Conservation (phyloP, 2,113 vertebrate species). For the Phylloscopus whistleri region DNA sequence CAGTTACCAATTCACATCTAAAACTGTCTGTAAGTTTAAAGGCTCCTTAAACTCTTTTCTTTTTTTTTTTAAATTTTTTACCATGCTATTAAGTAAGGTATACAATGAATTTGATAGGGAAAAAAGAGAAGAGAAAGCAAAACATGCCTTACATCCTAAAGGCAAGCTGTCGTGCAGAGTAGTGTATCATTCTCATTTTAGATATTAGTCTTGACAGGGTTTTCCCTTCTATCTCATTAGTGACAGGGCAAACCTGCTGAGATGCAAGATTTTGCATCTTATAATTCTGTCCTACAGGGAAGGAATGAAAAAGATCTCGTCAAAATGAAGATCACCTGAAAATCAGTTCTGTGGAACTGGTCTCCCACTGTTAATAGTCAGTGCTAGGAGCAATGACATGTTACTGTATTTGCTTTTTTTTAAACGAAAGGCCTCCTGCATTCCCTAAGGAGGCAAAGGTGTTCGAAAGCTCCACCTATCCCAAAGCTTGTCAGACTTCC, state of each 20-base stretch:
- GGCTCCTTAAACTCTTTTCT: not conserved
- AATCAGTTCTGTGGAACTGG: not conserved
- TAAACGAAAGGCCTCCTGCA: not conserved
- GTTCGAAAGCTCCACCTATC: not conserved
- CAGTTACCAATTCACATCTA: not conserved
- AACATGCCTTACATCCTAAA: not conserved
- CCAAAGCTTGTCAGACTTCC: not conserved
- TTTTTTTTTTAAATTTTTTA: not conserved
- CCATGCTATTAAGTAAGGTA: not conserved
- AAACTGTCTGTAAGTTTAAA: not conserved
- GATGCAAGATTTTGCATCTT: not conserved
- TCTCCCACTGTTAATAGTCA: not conserved
- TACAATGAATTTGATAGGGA: not conserved
- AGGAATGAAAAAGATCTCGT: not conserved
- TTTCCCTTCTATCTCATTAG: constrained; percentile 47
- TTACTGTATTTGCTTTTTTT: not conserved
- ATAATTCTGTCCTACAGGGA: not conserved
- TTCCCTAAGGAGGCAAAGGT: not conserved
- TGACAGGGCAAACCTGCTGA: not conserved
- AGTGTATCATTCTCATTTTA: not conserved
- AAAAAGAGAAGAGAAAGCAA: not conserved
- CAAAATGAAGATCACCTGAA: constrained; percentile 23
- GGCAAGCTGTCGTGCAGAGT: not conserved
- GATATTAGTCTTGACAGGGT: constrained; percentile 27
- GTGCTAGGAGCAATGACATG: not conserved